Percentiles rank a stretch among this genome's conserved stretches.
Evolutionary conservation across 2,888 invertebrate species (phyloP).

Genomic region (Tachina fera): DNA sequence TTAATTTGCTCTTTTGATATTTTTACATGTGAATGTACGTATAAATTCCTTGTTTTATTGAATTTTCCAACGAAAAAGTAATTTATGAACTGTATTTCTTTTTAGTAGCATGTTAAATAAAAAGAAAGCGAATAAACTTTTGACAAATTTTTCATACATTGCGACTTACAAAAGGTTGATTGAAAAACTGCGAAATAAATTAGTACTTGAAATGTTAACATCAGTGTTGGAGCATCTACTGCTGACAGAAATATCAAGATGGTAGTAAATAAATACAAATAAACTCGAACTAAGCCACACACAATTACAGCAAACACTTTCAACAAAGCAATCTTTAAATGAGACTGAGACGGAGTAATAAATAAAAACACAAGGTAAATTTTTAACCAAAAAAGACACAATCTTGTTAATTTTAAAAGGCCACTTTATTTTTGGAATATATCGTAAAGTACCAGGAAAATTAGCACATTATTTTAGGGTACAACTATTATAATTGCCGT

Average conservation of each 20-base stretch:
- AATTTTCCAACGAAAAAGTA: too few species aligned
- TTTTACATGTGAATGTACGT: too few species aligned
- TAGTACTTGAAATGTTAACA: slow-evolving; percentile 42
- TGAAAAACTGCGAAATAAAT: slow-evolving; percentile 32
- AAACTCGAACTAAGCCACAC: background rate
- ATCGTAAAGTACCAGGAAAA: too few species aligned
- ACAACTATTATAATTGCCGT: too few species aligned
- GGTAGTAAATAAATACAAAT: slow-evolving; percentile 19
- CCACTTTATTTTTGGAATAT: background rate
- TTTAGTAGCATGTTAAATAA: background rate
- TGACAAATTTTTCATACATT: slow-evolving; percentile 50
- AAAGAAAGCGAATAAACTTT: slow-evolving; percentile 39
- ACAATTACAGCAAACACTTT: background rate
- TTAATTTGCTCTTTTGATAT: too few species aligned
- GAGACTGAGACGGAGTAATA: slow-evolving; percentile 12
- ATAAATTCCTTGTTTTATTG: too few species aligned
- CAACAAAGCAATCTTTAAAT: slow-evolving; percentile 12
- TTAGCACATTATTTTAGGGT: too few species aligned
- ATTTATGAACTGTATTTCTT: too few species aligned
- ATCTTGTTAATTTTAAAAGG: background rate
- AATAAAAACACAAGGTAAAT: slow-evolving; percentile 5
- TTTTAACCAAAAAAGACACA: background rate
- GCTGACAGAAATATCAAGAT: slow-evolving; percentile 46
- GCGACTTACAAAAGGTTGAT: slow-evolving; percentile 21
- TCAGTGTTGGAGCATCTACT: slow-evolving; percentile 46